Percentiles rank a stretch among this genome's conserved stretches.
Conservation (phyloP, 2,113 vertebrate species). For the Leptosomus discolor region DNA sequence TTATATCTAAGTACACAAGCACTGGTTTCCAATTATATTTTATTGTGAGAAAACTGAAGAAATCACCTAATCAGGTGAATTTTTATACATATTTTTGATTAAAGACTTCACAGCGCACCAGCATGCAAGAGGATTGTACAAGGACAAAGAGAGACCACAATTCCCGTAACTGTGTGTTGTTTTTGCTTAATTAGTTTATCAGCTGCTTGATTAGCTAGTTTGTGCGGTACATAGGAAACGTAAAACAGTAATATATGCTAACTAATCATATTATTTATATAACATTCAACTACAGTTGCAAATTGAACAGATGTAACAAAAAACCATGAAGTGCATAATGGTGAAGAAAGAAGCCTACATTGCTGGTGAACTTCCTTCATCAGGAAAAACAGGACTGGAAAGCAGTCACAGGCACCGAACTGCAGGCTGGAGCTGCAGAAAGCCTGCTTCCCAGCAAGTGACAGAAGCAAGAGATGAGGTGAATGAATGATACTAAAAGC, state of each 20-base stretch:
- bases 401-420: background rate
- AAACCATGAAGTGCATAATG: background rate
- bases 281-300: background rate
- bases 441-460: background rate
- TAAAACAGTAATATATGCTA: slow-evolving; percentile 16
- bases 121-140: background rate
- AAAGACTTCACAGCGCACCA: background rate
- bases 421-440: background rate
- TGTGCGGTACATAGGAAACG: background rate
- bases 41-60: background rate
- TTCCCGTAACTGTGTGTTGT: background rate
- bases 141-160: background rate
- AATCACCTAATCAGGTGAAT: background rate
- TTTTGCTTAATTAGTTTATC: slow-evolving; percentile 37
- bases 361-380: background rate
- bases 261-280: slow-evolving; percentile 23
- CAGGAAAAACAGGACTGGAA: background rate
- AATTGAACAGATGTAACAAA: background rate
- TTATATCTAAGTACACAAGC: background rate
- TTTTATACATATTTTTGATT: background rate
- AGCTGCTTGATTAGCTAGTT: slow-evolving; percentile 8
- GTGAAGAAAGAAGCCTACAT: background rate
- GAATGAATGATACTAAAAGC: background rate
- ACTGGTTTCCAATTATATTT: background rate
- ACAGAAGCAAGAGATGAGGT: background rate